phyloP scores from a whole-genome alignment of 2,113 vertebrate genomes.

The Albula goreensis region DNA sequence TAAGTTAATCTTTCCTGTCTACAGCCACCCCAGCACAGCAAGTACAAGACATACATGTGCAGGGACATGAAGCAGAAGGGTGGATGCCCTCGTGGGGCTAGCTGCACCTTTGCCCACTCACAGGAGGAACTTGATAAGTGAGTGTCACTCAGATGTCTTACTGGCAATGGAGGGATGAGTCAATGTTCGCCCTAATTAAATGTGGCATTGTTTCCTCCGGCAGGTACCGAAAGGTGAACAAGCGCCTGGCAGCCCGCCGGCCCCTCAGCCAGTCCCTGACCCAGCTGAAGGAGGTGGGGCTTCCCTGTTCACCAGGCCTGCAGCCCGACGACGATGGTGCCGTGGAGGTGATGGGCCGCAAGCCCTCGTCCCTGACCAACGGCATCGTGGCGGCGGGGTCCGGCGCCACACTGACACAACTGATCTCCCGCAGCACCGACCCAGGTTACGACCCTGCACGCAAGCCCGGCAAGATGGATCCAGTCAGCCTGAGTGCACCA shows the following conservation, averaged over 20 bases:
- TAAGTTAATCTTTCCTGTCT: neutral
- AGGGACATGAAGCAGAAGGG: slow-evolving; percentile 98
- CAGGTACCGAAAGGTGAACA: slow-evolving; percentile 98
- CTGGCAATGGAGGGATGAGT: no score
- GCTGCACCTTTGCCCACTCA: slow-evolving; percentile 96
- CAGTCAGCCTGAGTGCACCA: slow-evolving; percentile 83
- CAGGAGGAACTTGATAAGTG: slow-evolving; percentile 98
- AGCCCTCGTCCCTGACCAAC: slow-evolving; percentile 84
- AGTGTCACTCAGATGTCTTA: slow-evolving; percentile 52
- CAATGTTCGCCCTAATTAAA: neutral
- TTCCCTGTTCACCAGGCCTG: slow-evolving; percentile 77
- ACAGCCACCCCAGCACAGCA: slow-evolving; percentile 96
- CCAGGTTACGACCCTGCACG: slow-evolving; percentile 77
- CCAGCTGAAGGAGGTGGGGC: slow-evolving; percentile 79
- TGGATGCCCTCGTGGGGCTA: slow-evolving; percentile 93
- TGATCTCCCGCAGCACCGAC: slow-evolving; percentile 89
- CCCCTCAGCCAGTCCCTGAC: slow-evolving; percentile 78
- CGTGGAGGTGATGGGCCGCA: slow-evolving; percentile 80
- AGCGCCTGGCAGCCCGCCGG: slow-evolving; percentile 84
- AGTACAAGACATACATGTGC: slow-evolving; percentile 99
- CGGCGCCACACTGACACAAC: slow-evolving; percentile 77
- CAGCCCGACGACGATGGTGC: slow-evolving; percentile 81
- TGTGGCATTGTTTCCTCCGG: neutral
- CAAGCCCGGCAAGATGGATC: slow-evolving; percentile 87
- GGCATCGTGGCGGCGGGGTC: slow-evolving; percentile 75